Conservation (phyloP, 2,888 invertebrate species). For the Perithous albicinctus region DNA sequence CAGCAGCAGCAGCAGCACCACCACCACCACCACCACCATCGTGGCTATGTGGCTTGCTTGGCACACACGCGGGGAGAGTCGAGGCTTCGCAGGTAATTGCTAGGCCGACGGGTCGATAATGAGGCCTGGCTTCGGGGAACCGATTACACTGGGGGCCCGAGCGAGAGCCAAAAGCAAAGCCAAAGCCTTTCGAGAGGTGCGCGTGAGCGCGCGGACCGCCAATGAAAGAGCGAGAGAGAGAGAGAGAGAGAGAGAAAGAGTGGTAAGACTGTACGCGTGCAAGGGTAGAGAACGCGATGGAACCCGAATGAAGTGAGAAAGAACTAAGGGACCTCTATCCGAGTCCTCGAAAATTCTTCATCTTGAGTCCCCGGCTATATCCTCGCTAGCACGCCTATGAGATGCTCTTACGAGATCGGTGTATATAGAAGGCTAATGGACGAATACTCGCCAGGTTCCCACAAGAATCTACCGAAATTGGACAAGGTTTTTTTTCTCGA, state of each 20-base stretch:
- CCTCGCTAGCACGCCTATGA: slow-evolving; percentile 45
- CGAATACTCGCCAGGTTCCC: slow-evolving; percentile 57
- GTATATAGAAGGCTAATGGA: slow-evolving; percentile 60
- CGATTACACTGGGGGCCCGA: slow-evolving; percentile 84
- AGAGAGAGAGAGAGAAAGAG: not conserved
- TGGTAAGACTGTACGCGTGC: slow-evolving; percentile 34
- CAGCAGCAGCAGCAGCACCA: slow-evolving; percentile 49
- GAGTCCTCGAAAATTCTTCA: slow-evolving; percentile 58
- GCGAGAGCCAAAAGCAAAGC: slow-evolving; percentile 79
- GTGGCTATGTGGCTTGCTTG: slow-evolving; percentile 59
- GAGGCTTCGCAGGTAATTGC: slow-evolving; percentile 84
- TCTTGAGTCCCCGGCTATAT: slow-evolving; percentile 32
- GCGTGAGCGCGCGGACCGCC: slow-evolving; percentile 52
- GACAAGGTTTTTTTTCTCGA: slow-evolving; percentile 56
- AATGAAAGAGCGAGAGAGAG: slow-evolving; percentile 50
- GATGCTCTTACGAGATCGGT: slow-evolving; percentile 42
- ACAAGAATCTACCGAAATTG: slow-evolving; percentile 64
- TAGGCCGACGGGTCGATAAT: slow-evolving; percentile 85
- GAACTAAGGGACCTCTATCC: slow-evolving; percentile 54
- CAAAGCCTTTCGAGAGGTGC: slow-evolving; percentile 66
- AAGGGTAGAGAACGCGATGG: slow-evolving; percentile 54
- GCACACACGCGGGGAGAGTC: slow-evolving; percentile 77
- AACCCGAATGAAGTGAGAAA: slow-evolving; percentile 54
- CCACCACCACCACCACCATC: slow-evolving; percentile 48
- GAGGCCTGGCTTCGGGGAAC: slow-evolving; percentile 85